Evolutionary conservation across 1,140 invertebrate genomes (phyloP), one percentile per base, ranked within the genome.

Genomic region (Philopotamus ludificatus): DNA sequence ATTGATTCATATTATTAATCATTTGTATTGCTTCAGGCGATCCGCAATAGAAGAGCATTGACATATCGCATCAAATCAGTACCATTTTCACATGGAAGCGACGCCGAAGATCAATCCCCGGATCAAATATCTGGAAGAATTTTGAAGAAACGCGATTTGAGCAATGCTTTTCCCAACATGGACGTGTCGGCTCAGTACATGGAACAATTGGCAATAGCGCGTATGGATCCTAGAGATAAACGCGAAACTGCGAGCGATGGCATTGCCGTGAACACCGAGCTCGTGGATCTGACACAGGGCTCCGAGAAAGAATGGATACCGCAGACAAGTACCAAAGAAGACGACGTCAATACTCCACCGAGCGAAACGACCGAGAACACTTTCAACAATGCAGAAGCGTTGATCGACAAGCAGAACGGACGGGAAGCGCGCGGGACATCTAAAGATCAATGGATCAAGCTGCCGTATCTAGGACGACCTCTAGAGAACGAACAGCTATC

Each of bases 361-460:
- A 77, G 16, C 75, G 75, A 70, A 74, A 76, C 68, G 75, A 75
- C 16, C 72, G n/a, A n/a, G n/a, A 75, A 42, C 74, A 75, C 22
- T 76, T 75, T 23, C 47, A 65, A 28, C 69, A 80, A 77, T 15
- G 79, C 78, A 12, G 79, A 81, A 71, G 73, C 63, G 64, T 71
- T 75, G 2, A 78, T 76, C 0, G 79, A 81, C 34, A 80, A 75
- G 64, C 78, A 76, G 10, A 80, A 75, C 8, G 77, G 79, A 0
- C 67, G 79, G 58, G 79, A 77, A 22, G 77, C 77, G 0, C 76
- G 79, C 70, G 68, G 65, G 44, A 78, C 61, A 7, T 55, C 61
- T 15, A 70, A 80, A 21, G 79, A 80, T 58, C 80, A 80, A 66
- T 81, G 79, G 79, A 74, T 81, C 18, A 81, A 81, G 72, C 66